Evolutionary conservation across 2,113 vertebrate genomes (phyloP).

Genomic region (Leucosticte australis): DNA sequence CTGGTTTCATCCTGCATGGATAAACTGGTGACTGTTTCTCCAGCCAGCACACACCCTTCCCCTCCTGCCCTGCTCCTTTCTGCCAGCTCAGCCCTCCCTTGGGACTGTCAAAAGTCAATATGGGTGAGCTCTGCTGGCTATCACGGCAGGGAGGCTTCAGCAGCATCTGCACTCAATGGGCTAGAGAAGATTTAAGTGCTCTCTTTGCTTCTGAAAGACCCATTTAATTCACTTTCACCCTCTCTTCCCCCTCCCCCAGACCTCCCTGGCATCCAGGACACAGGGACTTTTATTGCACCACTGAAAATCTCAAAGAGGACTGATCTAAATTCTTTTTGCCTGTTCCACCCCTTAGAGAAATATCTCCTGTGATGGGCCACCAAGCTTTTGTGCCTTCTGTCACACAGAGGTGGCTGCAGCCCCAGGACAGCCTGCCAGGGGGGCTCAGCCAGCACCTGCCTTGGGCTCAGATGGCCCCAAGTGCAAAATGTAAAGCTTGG

Average conservation of each 20-base stretch:
- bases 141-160: neutral
- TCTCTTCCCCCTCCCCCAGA: neutral
- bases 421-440: neutral
- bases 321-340: neutral
- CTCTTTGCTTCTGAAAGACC: conserved; percentile 39
- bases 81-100: neutral
- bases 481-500: neutral
- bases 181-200: conserved; percentile 38
- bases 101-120: neutral
- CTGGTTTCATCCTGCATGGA: neutral
- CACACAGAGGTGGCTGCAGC: neutral
- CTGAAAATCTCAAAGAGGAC: conserved; percentile 3
- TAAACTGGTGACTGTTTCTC: neutral
- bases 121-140: neutral
- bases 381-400: neutral
- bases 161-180: conserved; percentile 1
- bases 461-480: neutral
- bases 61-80: neutral
- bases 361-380: neutral
- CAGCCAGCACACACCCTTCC: neutral
- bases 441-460: neutral
- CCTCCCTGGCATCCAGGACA: conserved; percentile 55
- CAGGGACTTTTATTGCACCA: conserved; percentile 33
- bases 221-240: conserved; percentile 47
- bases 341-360: neutral